A percentile compares a stretch with the other conserved stretches of the same genome.
These are phyloP conservation scores for Oreochromis aureus DNA, from an alignment of 2,113 vertebrate species.

Conservation along the genomic window DNA sequence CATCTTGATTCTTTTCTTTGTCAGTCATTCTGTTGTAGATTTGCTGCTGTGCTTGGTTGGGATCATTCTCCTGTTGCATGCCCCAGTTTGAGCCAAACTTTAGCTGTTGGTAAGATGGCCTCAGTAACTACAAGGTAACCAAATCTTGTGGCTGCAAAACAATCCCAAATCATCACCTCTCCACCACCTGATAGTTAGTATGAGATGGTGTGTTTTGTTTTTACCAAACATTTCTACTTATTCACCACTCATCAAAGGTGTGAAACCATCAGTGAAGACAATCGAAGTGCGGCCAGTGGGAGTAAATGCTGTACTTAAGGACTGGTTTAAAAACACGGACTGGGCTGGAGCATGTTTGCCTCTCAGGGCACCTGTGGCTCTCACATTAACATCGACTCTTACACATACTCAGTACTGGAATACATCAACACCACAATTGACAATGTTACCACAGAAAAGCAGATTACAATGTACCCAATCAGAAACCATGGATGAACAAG, in stretches of 20 bases:
- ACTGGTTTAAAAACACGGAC: neutral
- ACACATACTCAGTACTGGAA: neutral
- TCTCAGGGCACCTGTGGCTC: neutral
- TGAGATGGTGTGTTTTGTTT: neutral
- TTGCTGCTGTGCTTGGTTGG: neutral
- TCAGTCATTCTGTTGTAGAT: neutral
- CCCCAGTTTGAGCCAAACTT: neutral
- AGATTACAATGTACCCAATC: neutral
- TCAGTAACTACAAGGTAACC: neutral
- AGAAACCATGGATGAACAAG: neutral
- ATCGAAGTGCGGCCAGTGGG: neutral
- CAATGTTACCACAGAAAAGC: neutral
- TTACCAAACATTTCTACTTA: neutral
- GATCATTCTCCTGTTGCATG: neutral
- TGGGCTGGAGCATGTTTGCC: neutral
- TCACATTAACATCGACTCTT: neutral
- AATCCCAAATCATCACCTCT: neutral
- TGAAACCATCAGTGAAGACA: neutral
- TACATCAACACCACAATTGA: neutral
- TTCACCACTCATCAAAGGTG: neutral
- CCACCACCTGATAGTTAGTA: neutral
- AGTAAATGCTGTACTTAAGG: neutral
- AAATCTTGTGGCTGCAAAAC: neutral
- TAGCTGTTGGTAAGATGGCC: neutral
- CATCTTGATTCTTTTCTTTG: neutral